Base-by-base conservation (phyloP, 2,888 invertebrate species). In the Mesorhabditis belari region DNA sequence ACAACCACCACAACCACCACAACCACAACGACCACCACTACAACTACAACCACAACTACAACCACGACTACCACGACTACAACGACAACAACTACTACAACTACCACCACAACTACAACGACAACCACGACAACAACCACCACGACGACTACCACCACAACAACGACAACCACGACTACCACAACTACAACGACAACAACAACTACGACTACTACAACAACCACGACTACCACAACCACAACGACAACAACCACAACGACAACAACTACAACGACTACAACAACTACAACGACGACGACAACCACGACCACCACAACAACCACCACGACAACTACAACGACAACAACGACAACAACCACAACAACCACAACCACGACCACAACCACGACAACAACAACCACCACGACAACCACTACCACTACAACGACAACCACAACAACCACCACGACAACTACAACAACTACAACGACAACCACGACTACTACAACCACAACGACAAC, bases 11-110 rank as follows among this genome's bases (percentile, higher is more conserved):
- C 62, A 1, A 63, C 60, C 12, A 57, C 57, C 19, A 63, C 60
- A 21, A 60, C 60, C 12, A 3, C 44, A 21, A 62, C 62, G 5
- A 59, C 54, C 4, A 58, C 58, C 21, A 58, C 58, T 19, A 59
- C 59, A 23, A 53, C 19, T 5, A 17, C 28, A 9, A 58, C 58
- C 17, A 5, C 28, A 17, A 58, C 58, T 4, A 58, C 58, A 5
- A 58, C 58, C 4, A 49, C 49, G n/a, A n/a, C 52, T 3, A 51
- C 25, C 3, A 19, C 58, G 25, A 62, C 58, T 23, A 62, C 62
- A 2, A 62, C 62, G 5, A 58, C 58, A 2, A 51, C n/a, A 2
- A 17, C 44, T 17, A 62, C 57, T 6, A 49, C 61, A 3, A 61
- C 61, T 28, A 61, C 60, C 21, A 44, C 24, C 2, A 29, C 57